Evolutionary conservation across 2,888 invertebrate species (phyloP), one percentile per base, ranked within the genome.

Genomic region (Dryomyza anilis): DNA sequence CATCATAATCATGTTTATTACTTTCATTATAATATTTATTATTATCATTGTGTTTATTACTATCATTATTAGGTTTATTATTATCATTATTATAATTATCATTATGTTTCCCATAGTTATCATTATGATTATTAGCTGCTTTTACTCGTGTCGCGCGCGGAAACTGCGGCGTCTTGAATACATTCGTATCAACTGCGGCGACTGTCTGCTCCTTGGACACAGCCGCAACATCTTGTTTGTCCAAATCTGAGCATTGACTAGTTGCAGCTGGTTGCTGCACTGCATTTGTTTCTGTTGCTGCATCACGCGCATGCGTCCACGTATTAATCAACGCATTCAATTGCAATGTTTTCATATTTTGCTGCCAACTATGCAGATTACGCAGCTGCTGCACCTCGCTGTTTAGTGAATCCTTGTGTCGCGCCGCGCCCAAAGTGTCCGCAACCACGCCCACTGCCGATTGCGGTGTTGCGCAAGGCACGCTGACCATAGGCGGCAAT

Each of bases 401-500:
- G 7, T 29, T 53, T 12, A 4, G 7, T 7, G 8, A 16, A 29
- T 43, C 53, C 16, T 12, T 30, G 8, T 36, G 29, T 5, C 25
- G 14, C n/a, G 27, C 30, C 10, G 16, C 30, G 12, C 21, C 23
- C 12, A 21, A 10, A 7, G 23, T 27, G 23, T 27, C 45, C 3
- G 2, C 19, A 19, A 29, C 16, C 5, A 33, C 23, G 16, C 52
- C 57, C n/a, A 57, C 53, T 8, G 43, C 43, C 21, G 36, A 46
- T 39, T 46, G 21, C 8, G 65, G 2, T 29, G 57, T 66, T 2
- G 50, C 57, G 10, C 48, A 66, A 6, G 80, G 80, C 21, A 81
- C 67, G 16, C 72, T 77, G 0, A 80, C 79, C 80, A 80, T 79
- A 8, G 80, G 76, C 6, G 64, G 27, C 33, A 12, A 33, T n/a